These are phyloP conservation scores for Chrysochloris asiatica DNA, from an alignment of 2,113 vertebrate genomes.

Conservation along the genomic window DNA sequence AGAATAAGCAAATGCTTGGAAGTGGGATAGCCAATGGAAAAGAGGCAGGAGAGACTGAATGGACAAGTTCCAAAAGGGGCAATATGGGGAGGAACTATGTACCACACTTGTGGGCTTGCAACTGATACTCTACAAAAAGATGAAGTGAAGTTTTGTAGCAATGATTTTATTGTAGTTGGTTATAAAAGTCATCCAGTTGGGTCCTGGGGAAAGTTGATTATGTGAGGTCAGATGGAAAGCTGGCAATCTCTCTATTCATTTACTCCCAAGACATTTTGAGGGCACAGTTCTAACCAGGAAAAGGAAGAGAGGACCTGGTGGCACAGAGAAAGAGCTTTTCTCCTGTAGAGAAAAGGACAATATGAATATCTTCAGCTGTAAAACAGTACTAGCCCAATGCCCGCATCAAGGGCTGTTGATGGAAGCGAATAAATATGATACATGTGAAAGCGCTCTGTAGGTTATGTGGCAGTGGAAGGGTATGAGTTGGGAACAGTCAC, in stretches of 20 bases:
- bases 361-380: not conserved
- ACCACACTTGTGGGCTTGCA: not conserved
- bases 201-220: not conserved
- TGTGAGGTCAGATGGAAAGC: not conserved
- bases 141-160: not conserved
- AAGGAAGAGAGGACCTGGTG: not conserved
- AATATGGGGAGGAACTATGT: not conserved
- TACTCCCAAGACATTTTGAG: not conserved
- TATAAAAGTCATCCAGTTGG: not conserved
- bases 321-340: not conserved
- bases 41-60: not conserved
- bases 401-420: not conserved
- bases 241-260: not conserved
- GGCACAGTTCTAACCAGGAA: not conserved
- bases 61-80: not conserved
- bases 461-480: not conserved
- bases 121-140: not conserved
- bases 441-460: not conserved
- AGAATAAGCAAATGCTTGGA: not conserved
- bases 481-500: not conserved
- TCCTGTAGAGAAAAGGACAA: not conserved
- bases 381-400: not conserved
- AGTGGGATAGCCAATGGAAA: not conserved
- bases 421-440: not conserved
- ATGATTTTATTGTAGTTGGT: not conserved